Base-by-base conservation (phyloP, 2,888 invertebrate species). In the Nesidiocoris tenuis region DNA sequence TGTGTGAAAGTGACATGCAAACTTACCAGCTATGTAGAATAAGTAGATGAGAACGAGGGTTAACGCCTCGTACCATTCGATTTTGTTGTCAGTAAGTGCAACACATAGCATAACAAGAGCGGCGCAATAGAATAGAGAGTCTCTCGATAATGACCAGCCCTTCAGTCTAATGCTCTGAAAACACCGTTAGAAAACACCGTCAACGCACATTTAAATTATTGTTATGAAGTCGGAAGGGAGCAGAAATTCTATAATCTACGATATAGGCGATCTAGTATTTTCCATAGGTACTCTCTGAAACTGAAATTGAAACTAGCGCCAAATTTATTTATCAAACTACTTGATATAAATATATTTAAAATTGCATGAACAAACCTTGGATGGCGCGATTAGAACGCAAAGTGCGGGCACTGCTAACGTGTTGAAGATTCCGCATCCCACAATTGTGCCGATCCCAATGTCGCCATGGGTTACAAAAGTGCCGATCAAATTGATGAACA, bases 81-180 rank as follows among this genome's bases (percentile, higher is more conserved):
- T 91, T 76, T 89, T 87, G 82, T 92, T 92, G 82, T 94, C 94
- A 81, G 91, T 90, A 85, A 94, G 91, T 79, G 92, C 90, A 82
- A 91, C 89, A 81, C 93, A 91, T 77, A 94, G 87, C 80, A 92
- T 90, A 72, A 91, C 88, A 22, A 94, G 92, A 18, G 92, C 91
- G 74, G 92, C 88, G 25, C 91, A 90, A 82, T 94, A 94, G 39
- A 91, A 91, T 39, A 92, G 85, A 81, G 92, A 92, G 82, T 94
- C 93, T 80, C 93, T 86, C 61, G 91, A 91, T 80, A 94, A 85
- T 1, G 93, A 93, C 91, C 92, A 94, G 92, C 92, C 93, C 84
- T 92, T 92, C 81, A 93, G 82, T 3, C 91, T 91, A 78, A 92
- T 91, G 74, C 91, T 90, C 92, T 92, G 82, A 17, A 71, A 74